Base-by-base conservation (phyloP, 2,113 vertebrate genomes). In the Erinaceus europaeus region DNA sequence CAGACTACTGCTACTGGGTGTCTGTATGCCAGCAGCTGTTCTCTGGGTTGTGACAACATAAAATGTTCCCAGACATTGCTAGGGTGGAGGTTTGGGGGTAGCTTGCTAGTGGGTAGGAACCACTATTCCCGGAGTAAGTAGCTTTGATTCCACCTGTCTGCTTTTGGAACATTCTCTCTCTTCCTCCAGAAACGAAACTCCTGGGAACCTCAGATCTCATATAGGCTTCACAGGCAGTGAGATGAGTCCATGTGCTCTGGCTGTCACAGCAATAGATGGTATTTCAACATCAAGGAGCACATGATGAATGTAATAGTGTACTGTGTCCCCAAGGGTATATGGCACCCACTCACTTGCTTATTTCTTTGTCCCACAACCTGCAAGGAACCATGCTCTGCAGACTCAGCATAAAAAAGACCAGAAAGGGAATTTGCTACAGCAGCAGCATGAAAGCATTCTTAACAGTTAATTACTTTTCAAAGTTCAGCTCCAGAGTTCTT, bases 401-500 rank as follows among this genome's bases (percentile, higher is more conserved):
- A 72, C 80, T 91, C 29, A 50, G 50, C 65, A 34, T 38, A 38
- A 36, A 25, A 80, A 42, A 68, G 86, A 77, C 53, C 42, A 62
- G 64, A 74, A 73, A 59, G 81, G 53, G 59, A 82, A 40, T n/a
- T 32, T 81, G 38, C 32, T 64, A 25, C 32, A 55, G 53, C 36
- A 84, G 88, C 50, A 44, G 46, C 64, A n/a, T 21, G 64, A 34
- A 6, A 74, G 44, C 62, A 61, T 71, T 59, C 52, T 62, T 29
- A 65, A 50, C 25, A 18, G 38, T 42, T 67, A 75, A 89, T 76
- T 23, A 83, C 25, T 71, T 92, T 85, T 50, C 64, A 38, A 78
- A 88, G 76, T 83, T 92, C 71, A 82, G 21, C n/a, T 85, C 34
- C 36, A 36, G 50, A 71, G 32, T 67, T 40, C 59, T 73, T 82